Evolutionary conservation across 2,113 vertebrate genomes (phyloP).

Genomic region (Cyprinus carpio): DNA sequence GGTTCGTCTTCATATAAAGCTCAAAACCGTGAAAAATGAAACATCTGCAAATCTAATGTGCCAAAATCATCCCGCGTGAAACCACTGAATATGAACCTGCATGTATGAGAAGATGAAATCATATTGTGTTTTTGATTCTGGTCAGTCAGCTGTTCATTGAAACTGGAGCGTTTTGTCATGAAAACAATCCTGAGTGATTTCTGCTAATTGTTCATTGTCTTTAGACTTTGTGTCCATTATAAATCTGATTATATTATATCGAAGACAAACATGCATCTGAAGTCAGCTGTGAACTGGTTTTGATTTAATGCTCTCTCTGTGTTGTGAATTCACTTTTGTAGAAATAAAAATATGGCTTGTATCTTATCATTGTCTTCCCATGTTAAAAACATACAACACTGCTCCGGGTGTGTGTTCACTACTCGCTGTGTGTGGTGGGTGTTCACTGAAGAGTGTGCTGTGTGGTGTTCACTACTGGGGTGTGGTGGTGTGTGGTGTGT

Average conservation of each 20-base stretch:
- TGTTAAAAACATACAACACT: too few species aligned
- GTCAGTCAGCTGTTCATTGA: not conserved
- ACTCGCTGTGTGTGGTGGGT: too few species aligned
- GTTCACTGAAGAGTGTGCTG: too few species aligned
- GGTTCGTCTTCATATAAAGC: not conserved
- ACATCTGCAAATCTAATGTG: not conserved
- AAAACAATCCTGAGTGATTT: conserved; percentile 32
- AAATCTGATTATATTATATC: conserved; percentile 21
- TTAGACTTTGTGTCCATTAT: conserved; percentile 10
- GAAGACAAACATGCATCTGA: conserved; percentile 37
- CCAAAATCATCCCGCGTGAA: not conserved
- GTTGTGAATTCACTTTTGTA: conserved; percentile 36
- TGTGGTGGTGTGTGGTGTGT: too few species aligned
- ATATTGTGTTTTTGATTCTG: conserved; percentile 30
- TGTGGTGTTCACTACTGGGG: too few species aligned
- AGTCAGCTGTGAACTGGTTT: conserved; percentile 48
- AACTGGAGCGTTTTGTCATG: conserved; percentile 3
- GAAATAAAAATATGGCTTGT: conserved; percentile 42
- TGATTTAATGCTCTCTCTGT: conserved; percentile 12
- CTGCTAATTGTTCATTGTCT: conserved; percentile 41
- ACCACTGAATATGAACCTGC: conserved; percentile 28
- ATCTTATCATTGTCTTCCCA: not conserved
- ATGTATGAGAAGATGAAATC: not conserved
- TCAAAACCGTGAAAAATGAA: not conserved
- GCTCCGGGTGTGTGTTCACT: too few species aligned